Evolutionary conservation across 23 tunicate genomes (phyloP), one percentile per base, ranked within the genome.

Genomic region (Ciona savignyi): DNA sequence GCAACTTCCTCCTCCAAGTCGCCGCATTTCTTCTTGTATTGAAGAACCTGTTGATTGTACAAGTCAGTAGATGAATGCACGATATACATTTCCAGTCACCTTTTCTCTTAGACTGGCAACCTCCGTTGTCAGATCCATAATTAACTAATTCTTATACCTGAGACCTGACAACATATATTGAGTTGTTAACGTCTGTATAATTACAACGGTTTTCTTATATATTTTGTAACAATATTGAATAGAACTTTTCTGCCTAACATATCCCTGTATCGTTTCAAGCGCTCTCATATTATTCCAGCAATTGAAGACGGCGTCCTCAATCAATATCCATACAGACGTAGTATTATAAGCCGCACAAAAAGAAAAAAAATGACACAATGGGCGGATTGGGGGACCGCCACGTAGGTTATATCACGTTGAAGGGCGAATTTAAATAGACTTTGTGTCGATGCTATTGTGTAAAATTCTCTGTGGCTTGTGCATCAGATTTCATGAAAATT

Each of bases 1-100:
- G 63, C 64, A 0, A 91, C 66, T 75, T 91, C 91, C 1, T 78
- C 81, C 51, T 94, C 95, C 49, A 94, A 60, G 22, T 94, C 95
- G 9, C 82, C 78, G 51, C 95, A 86, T 83, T 94, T 87, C 77
- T 94, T 94, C 95, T 94, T 94, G 95, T 94, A 94, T 73, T 94
- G 99, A 19, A 94, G 78, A 80, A 94, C 99, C 99, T 94, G n/a
- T n/a, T n/a, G n/a, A n/a, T n/a, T n/a, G n/a, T n/a, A n/a, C n/a
- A n/a, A n/a, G n/a, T n/a, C n/a, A 49, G 24, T 25, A 65, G 27
- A 35, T 25, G 2, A 70, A 74, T 77, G 66, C 78, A 87, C 67
- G 72, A 78, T 21, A 34, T 70, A 78, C 83, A 51, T 4, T 87
- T 82, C 76, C 88, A 62, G 70, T 78, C 83, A 25, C 82, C 1